A percentile compares a stretch with the other conserved stretches of the same genome.
These are phyloP conservation scores for Falco berigora DNA, from an alignment of 2,797 vertebrate genomes.

Conservation along the genomic window DNA sequence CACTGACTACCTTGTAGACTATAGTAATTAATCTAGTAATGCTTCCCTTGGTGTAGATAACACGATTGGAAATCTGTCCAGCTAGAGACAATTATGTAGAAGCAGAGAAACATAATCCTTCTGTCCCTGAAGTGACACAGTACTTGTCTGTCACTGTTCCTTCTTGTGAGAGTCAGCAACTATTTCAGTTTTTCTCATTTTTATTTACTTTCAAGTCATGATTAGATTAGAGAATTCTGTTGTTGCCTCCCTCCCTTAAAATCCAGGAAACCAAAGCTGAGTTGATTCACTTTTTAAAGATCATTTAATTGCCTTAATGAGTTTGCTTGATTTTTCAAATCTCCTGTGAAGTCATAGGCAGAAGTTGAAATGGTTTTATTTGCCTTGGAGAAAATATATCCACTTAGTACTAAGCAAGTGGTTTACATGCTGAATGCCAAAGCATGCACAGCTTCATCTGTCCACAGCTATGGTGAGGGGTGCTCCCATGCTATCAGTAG, in stretches of 20 bases:
- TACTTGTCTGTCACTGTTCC: background rate
- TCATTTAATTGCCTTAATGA: background rate
- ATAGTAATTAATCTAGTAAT: conserved; percentile 5
- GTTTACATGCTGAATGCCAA: background rate
- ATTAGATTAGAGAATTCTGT: background rate
- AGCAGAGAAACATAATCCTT: background rate
- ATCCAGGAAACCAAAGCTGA: background rate
- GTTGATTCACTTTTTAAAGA: background rate
- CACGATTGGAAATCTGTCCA: conserved; percentile 26
- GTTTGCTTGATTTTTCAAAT: conserved; percentile 2
- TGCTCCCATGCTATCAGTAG: background rate
- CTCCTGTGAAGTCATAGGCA: background rate
- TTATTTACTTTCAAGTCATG: background rate
- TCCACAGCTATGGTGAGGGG: background rate
- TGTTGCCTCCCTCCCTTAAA: background rate
- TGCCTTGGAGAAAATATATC: background rate
- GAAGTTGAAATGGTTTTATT: background rate
- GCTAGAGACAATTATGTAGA: conserved; percentile 19
- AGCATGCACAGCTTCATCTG: background rate
- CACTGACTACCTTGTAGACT: background rate
- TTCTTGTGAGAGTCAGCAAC: background rate
- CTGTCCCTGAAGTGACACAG: background rate
- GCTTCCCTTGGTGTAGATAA: background rate
- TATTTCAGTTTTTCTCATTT: background rate
- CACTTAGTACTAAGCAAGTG: background rate